Evolutionary conservation across 2,888 invertebrate genomes (phyloP), one percentile per base, ranked within the genome.

Genomic region (Plagodis dolabraria): DNA sequence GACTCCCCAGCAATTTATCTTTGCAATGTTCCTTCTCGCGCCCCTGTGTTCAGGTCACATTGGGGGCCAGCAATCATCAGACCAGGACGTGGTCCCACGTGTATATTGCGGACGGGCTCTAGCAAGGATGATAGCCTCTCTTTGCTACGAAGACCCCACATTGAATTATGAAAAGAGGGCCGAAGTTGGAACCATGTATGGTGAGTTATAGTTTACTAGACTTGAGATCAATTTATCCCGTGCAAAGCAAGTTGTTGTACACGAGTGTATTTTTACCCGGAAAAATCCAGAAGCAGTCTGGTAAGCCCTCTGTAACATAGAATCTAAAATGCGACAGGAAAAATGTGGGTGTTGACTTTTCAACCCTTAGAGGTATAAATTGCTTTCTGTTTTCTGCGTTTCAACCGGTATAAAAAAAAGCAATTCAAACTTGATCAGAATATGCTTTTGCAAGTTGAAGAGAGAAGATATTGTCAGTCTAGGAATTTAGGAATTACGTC

Each of bases 71-170:
- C 57, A 58, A 2, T 5, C 4, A 22, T 22, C 69, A 2, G 51
- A 34, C 10, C 82, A 82, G 63, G 77, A 80, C 5, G 5, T 65
- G 2, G 72, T 59, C 35, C 76, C 80, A 0, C 79, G 80, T 54
- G 61, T 76, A 5, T 87, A 85, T 70, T 88, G 87, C 56, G 88
- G 87, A 0, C 72, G 86, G 7, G 69, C 65, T 0, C 65, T 88
- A 22, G 81, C 88, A 0, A 71, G 75, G 12, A 76, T 81, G 0
- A 61, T 88, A 2, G 83, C 83, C 0, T 7, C 72, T 2, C 33
- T 87, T 0, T 88, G 88, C 56, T 77, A 62, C 46, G 77, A 79
- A 5, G 76, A 71, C 0, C 34, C 46, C 5, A 10, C 0, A 2
- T 22, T 7, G n/a, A n/a, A n/a, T n/a, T n/a, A n/a, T 12, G 74